A percentile compares a stretch with the other conserved stretches of the same genome.
These are phyloP conservation scores for Seriola rivoliana DNA, from an alignment of 2,113 vertebrate genomes.

Conservation along the genomic window DNA sequence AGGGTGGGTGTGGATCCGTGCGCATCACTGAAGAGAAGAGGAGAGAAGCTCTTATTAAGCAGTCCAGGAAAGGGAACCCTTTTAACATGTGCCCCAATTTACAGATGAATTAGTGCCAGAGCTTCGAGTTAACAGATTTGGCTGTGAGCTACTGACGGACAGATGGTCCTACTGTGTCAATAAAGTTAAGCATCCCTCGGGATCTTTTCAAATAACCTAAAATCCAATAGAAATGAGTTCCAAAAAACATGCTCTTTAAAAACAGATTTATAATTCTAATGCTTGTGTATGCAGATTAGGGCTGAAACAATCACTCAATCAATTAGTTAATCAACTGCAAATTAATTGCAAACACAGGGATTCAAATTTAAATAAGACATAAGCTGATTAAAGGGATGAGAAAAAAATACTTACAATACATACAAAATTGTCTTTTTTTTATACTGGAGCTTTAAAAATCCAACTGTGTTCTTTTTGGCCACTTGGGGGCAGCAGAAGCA, in stretches of 20 bases:
- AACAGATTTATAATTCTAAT: accelerated
- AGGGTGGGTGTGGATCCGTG: not conserved
- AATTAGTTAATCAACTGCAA: not conserved
- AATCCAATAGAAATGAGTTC: not conserved
- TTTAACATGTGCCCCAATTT: conserved; percentile 21
- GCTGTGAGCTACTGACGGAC: conserved; percentile 30
- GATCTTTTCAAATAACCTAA: not conserved
- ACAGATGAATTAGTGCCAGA: conserved; percentile 29
- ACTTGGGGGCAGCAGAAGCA: not conserved
- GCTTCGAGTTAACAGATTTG: conserved; percentile 30
- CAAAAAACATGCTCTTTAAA: not conserved
- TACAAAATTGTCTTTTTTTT: too few species aligned
- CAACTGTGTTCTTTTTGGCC: not conserved
- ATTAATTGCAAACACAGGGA: not conserved
- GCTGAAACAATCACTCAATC: not conserved
- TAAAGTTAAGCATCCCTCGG: conserved; percentile 26
- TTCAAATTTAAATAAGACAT: too few species aligned
- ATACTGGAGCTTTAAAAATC: too few species aligned
- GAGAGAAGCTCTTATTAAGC: not conserved
- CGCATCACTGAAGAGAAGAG: conserved; percentile 4
- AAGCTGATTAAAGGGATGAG: not conserved
- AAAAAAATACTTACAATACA: not conserved
- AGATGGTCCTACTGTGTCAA: conserved; percentile 65
- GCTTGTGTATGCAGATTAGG: not conserved
- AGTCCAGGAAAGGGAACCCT: not conserved